Evolutionary conservation across 2,113 vertebrate species (phyloP).

Genomic region (Oreocharis arfaki): DNA sequence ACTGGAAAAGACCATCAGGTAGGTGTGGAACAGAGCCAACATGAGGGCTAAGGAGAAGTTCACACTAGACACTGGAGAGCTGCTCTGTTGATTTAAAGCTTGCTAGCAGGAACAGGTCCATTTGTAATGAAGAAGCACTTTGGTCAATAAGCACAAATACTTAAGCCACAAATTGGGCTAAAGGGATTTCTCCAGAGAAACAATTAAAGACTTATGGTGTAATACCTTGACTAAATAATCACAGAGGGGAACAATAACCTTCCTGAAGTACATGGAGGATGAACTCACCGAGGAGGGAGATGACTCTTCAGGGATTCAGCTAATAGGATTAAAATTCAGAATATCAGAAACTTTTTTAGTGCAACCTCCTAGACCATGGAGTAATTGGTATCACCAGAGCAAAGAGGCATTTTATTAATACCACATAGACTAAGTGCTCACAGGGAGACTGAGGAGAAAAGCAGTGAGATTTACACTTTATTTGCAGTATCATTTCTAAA

Average conservation of each 20-base stretch:
- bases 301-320: background rate
- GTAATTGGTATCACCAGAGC: background rate
- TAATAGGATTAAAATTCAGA: conserved; percentile 37
- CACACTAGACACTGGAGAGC: background rate
- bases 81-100: background rate
- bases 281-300: background rate
- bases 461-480: background rate
- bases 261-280: background rate
- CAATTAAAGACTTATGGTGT: conserved; percentile 38
- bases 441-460: background rate
- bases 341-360: background rate
- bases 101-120: background rate
- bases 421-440: background rate
- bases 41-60: background rate
- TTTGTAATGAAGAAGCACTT: conserved; percentile 16
- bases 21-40: background rate
- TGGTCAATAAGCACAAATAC: conserved; percentile 50
- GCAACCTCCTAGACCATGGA: background rate
- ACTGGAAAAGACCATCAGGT: background rate
- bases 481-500: background rate
- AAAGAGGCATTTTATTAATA: background rate
- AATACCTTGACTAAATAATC: conserved; percentile 39
- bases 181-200: conserved; percentile 51
- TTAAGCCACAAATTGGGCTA: conserved; percentile 27
- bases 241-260: background rate